Conservation (phyloP, 2,113 vertebrate species). For the Lampris megalopsis region DNA sequence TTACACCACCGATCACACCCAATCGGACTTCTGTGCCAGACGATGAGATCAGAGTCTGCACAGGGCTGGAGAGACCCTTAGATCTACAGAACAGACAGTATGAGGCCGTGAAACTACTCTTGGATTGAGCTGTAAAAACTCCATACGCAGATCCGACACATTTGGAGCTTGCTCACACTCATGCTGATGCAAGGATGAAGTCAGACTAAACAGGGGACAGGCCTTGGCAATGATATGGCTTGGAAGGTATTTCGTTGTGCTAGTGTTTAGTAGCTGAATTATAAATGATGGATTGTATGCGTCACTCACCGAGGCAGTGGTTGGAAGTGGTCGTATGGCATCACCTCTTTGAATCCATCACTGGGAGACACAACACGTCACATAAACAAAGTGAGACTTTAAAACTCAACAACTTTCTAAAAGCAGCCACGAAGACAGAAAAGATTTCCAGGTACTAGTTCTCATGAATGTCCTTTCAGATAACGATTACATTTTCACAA, state of each 20-base stretch:
- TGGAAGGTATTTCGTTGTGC: constrained; percentile 1
- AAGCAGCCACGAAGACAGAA: not conserved
- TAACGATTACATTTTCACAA: not conserved
- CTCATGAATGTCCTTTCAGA: constrained; percentile 15
- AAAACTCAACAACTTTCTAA: not conserved
- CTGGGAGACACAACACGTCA: constrained; percentile 76
- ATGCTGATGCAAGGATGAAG: not conserved
- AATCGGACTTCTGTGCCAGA: not conserved
- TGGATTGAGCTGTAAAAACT: constrained; percentile 8
- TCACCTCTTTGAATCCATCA: constrained; percentile 96
- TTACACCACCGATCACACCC: not conserved
- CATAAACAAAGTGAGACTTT: not conserved
- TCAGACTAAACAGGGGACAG: constrained; percentile 10
- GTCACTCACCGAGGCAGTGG: constrained; percentile 92
- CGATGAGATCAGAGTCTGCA: constrained; percentile 26
- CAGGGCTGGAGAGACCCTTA: not conserved
- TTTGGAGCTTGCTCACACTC: not conserved
- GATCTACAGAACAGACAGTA: not conserved
- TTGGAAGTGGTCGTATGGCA: constrained; percentile 96
- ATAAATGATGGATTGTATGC: not conserved
- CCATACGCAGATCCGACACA: not conserved
- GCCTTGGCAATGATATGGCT: not conserved
- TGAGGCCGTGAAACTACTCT: not conserved
- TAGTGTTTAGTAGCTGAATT: not conserved
- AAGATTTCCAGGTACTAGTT: not conserved